Percentiles rank a stretch among this genome's conserved stretches.
Evolutionary conservation across 2,113 vertebrate genomes (phyloP).

Genomic region (Planiliza haematocheilus): DNA sequence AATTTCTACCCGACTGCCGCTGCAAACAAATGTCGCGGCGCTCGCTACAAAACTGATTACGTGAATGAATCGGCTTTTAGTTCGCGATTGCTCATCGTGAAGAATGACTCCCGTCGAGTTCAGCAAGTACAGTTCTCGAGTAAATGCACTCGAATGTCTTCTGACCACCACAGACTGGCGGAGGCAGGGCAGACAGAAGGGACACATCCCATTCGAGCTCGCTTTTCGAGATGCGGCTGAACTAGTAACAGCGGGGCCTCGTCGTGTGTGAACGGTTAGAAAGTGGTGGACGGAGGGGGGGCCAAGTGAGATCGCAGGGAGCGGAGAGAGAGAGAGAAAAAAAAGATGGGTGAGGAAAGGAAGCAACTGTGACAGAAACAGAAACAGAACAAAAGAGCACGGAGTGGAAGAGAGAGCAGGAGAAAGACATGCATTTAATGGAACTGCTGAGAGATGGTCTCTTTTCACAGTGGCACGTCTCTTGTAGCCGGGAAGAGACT

Average conservation of each 20-base stretch:
- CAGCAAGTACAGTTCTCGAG: neutral
- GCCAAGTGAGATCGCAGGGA: conserved; percentile 19
- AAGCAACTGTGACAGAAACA: conserved; percentile 48
- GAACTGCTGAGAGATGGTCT: conserved; percentile 55
- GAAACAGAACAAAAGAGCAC: conserved; percentile 32
- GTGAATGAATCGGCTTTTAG: neutral
- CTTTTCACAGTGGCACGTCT: conserved; percentile 58
- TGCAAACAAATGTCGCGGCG: neutral
- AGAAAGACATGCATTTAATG: conserved; percentile 57
- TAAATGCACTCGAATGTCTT: neutral
- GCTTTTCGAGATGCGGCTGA: conserved; percentile 16
- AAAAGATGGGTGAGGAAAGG: neutral
- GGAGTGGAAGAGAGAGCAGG: conserved; percentile 40
- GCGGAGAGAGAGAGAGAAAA: conserved; percentile 42
- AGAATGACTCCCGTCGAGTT: neutral
- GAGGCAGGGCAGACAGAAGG: neutral
- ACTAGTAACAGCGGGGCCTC: conserved; percentile 38
- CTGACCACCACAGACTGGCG: neutral
- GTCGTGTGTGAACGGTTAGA: conserved; percentile 20
- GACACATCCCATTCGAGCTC: neutral
- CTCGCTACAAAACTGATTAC: too few species aligned
- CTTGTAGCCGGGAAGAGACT: conserved; percentile 33
- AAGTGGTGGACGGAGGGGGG: conserved; percentile 23
- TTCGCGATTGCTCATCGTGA: neutral
- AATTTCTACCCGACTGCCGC: neutral